These are phyloP conservation scores for Diadegma fenestrale DNA, from an alignment of 2,888 invertebrate genomes.

Conservation along the genomic window DNA sequence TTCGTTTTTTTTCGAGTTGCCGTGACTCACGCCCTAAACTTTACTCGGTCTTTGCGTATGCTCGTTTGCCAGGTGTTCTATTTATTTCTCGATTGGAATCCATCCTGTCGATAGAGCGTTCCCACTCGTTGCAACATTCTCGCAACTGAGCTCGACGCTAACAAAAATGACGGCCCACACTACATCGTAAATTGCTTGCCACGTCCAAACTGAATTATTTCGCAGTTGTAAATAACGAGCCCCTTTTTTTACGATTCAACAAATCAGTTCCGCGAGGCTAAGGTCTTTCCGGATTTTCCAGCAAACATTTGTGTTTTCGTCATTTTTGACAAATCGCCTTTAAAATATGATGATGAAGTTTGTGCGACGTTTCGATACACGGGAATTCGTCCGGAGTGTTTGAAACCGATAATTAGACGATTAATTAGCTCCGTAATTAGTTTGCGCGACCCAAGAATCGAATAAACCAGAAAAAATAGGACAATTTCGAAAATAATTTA, in stretches of 20 bases:
- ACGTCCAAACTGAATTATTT: slow-evolving; percentile 26
- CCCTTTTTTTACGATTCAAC: neutral
- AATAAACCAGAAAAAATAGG: no score
- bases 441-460: no score
- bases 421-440: no score
- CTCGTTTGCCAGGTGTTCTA: slow-evolving; percentile 21
- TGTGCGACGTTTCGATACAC: slow-evolving; percentile 1
- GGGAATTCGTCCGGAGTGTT: neutral
- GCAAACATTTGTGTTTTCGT: neutral
- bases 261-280: neutral
- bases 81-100: slow-evolving; percentile 46
- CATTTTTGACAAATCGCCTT: neutral
- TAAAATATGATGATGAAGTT: neutral
- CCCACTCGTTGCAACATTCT: slow-evolving; percentile 36
- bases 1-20: neutral
- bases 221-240: neutral
- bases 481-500: no score
- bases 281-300: neutral
- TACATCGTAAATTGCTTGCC: slow-evolving; percentile 29
- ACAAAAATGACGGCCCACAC: slow-evolving; percentile 36
- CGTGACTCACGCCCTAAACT: slow-evolving; percentile 41
- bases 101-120: slow-evolving; percentile 35
- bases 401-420: no score
- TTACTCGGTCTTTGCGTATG: slow-evolving; percentile 20
- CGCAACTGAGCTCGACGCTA: slow-evolving; percentile 11